A percentile compares a stretch with the other conserved stretches of the same genome.
Evolutionary conservation across 2,888 invertebrate genomes (phyloP).

Genomic region (Orthosia gothica): DNA sequence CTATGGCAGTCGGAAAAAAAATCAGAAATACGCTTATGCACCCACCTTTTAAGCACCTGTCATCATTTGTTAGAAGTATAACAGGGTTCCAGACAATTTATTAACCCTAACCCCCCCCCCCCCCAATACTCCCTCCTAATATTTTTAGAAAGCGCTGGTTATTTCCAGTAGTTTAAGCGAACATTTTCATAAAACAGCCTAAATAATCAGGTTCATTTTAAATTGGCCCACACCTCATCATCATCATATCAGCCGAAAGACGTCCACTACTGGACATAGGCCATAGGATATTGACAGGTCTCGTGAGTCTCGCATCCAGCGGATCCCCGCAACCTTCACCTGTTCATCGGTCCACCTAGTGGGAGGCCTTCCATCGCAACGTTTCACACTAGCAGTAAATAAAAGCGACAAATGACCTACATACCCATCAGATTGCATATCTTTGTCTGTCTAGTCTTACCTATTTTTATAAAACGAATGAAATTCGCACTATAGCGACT

Average conservation of each 20-base stretch:
- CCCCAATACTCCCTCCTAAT: no score
- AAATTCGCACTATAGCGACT: background rate
- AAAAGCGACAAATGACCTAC: background rate
- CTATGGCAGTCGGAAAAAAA: no score
- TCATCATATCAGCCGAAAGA: no score
- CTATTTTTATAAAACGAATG: conserved; percentile 24
- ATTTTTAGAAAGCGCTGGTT: background rate
- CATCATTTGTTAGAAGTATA: background rate
- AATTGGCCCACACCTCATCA: background rate
- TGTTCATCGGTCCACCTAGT: no score
- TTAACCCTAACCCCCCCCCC: no score
- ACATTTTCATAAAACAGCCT: no score
- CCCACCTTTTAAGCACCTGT: background rate
- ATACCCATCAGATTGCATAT: background rate
- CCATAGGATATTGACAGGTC: no score
- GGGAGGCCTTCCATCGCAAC: no score
- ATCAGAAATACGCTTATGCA: no score
- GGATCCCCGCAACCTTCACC: no score
- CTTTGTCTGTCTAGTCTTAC: background rate
- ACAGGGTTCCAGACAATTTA: background rate
- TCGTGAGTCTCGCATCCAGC: no score
- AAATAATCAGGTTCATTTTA: background rate
- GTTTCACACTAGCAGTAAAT: background rate
- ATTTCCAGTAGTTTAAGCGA: background rate
- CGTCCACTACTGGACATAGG: no score